These are phyloP conservation scores for Luffia ferchaultella DNA, from an alignment of 2,888 invertebrate genomes.

Conservation along the genomic window DNA sequence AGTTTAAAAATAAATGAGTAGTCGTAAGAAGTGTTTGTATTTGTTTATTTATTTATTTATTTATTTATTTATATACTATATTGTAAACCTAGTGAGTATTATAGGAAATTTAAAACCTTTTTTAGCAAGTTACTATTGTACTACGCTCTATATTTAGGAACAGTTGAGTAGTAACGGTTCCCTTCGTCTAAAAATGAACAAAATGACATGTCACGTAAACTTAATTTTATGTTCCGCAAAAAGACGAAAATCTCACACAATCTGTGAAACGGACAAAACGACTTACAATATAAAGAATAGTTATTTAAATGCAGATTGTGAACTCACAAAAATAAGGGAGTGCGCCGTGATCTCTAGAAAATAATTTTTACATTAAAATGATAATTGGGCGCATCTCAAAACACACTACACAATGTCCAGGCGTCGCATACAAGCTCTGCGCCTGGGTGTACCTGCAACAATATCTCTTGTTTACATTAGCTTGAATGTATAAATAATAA, in stretches of 20 bases:
- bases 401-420: background rate
- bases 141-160: too few relatives aligned
- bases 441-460: background rate
- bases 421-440: background rate
- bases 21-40: too few relatives aligned
- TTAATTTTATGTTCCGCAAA: background rate
- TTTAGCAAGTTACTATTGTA: too few relatives aligned
- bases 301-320: background rate
- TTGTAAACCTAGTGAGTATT: too few relatives aligned
- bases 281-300: background rate
- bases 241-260: background rate
- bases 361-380: background rate
- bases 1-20: too few relatives aligned
- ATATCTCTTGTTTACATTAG: slow-evolving; percentile 47
- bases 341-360: background rate
- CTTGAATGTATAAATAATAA: slow-evolving; percentile 57
- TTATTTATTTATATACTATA: too few relatives aligned
- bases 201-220: too few relatives aligned
- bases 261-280: background rate
- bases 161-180: too few relatives aligned
- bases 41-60: too few relatives aligned
- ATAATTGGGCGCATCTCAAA: background rate
- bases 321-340: background rate
- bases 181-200: too few relatives aligned
- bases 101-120: too few relatives aligned